These are phyloP conservation scores for Masnerella sp. DNA, from an alignment of 2,888 invertebrate species.

Conservation along the genomic window DNA sequence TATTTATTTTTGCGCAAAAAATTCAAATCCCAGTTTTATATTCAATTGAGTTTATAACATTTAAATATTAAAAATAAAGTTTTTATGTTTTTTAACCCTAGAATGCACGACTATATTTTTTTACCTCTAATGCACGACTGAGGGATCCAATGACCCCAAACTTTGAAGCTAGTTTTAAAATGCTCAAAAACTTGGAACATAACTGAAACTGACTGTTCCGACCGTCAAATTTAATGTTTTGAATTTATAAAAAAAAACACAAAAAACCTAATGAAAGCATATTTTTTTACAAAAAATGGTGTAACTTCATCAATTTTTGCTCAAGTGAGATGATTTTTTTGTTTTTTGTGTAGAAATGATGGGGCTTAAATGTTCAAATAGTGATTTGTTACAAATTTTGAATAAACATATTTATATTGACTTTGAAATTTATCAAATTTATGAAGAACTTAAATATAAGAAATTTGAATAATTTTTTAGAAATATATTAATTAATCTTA, in stretches of 20 bases:
- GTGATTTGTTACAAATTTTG: background rate
- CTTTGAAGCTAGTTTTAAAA: background rate
- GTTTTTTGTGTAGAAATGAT: background rate
- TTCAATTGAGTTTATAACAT: no score
- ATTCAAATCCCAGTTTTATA: no score
- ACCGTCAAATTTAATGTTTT: background rate
- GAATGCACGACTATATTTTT: background rate
- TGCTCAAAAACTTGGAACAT: background rate
- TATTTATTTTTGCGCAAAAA: no score
- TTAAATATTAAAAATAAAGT: no score
- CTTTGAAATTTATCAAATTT: background rate
- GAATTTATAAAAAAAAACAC: background rate
- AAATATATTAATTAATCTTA: background rate
- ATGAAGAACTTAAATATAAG: background rate
- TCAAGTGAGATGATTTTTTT: background rate
- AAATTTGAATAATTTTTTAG: background rate
- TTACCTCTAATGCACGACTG: background rate
- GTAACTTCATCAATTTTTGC: background rate
- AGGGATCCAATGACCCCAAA: background rate
- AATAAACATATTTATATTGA: background rate
- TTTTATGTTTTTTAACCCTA: conserved; percentile 14
- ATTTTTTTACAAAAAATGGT: background rate
- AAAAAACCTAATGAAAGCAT: background rate
- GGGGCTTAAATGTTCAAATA: background rate
- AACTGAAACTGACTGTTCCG: background rate